Base-by-base conservation (phyloP, 2,888 invertebrate genomes). In the Dolichopus griseipennis region DNA sequence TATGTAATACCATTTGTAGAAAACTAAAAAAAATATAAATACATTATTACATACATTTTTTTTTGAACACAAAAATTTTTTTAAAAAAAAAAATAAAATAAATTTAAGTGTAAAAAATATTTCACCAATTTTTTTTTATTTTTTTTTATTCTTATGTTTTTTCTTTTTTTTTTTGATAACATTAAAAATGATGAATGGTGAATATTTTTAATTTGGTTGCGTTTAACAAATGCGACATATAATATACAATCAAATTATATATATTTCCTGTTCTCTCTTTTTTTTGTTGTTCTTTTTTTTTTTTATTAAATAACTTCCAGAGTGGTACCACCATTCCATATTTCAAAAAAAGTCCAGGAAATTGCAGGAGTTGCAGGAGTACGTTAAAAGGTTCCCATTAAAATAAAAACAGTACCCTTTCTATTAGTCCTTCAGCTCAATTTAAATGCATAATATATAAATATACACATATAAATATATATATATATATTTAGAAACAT, bases 131-230 rank as follows among this genome's bases (percentile, higher is more conserved):
- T 37, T 37, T 10, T 15, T 52, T 15, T 52, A 12, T 18, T 52
- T 41, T 15, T 52, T 52, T 52, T 27, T 27, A 4, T 27, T 27
- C 27, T 27, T 27, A 5, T 2, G 27, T 37, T 37, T 37, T 37
- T 37, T 12, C 18, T 52, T 15, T 52, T 52, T 18, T 52, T 41
- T 52, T 52, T 52, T 52, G 9, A 18, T 52, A n/a, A 52, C 52
- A 52, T 52, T 52, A 52, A 52, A 52, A 52, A 52, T 52, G 52
- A 52, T 52, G 52, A 52, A 52, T 52, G 52, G 52, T 52, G 52
- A 52, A 52, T 52, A 52, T 52, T 52, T 52, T 52, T 52, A 52
- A 52, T 52, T 52, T 52, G 52, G 52, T 52, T 52, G 52, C 52
- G 52, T 52, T 52, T 52, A 52, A 52, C 52, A 52, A 52, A 52